phyloP scores from a whole-genome alignment of 2,888 invertebrate species.

The Hymenopus coronatus region DNA sequence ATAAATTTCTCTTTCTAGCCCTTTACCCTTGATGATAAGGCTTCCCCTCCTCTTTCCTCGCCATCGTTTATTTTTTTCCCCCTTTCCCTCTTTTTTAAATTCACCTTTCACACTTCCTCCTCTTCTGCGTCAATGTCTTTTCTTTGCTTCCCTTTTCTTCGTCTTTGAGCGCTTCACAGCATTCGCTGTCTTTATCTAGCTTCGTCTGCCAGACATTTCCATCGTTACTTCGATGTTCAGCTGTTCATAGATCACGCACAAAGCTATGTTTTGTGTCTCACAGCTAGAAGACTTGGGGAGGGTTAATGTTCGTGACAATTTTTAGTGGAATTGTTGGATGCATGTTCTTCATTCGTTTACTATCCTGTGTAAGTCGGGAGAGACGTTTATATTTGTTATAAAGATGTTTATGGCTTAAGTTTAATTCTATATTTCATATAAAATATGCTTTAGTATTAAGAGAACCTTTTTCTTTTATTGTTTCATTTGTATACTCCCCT shows the following conservation, averaged over 20 bases:
- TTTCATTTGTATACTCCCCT: too few relatives aligned
- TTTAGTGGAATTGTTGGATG: not conserved
- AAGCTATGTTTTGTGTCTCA: not conserved
- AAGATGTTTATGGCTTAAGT: too few relatives aligned
- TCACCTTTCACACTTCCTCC: not conserved
- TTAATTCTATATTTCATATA: too few relatives aligned
- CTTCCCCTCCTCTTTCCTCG: not conserved
- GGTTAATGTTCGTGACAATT: not conserved
- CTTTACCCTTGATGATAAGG: conserved; percentile 6
- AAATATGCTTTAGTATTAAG: too few relatives aligned
- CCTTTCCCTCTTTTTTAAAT: not conserved
- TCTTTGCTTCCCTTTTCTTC: not conserved
- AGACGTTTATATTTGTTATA: too few relatives aligned
- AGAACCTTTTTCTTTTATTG: too few relatives aligned
- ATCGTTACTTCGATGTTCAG: not conserved
- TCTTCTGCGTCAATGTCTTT: not conserved
- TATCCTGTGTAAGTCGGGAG: too few relatives aligned
- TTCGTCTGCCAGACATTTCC: not conserved
- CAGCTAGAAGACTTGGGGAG: not conserved
- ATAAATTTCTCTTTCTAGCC: conserved; percentile 4
- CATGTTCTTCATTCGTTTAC: too few relatives aligned
- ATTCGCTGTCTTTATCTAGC: not conserved
- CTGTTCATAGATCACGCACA: not conserved
- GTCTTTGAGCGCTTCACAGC: not conserved
- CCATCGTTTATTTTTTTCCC: not conserved